phyloP scores from a whole-genome alignment of 2,797 vertebrate species.

The Neosilurus hyrtlii region DNA sequence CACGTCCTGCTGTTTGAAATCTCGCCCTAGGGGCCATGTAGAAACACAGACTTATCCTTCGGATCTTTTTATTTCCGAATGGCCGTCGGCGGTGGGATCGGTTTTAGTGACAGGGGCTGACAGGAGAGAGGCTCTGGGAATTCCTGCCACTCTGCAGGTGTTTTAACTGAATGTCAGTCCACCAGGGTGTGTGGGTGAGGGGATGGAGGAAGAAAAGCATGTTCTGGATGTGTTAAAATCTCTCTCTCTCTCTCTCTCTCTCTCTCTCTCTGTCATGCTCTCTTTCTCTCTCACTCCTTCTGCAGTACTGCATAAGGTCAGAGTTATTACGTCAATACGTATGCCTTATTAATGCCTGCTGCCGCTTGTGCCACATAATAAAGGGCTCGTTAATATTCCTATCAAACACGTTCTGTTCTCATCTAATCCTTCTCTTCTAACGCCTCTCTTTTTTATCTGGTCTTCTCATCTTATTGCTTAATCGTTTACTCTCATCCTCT shows the following conservation, averaged over 20 bases:
- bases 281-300: conserved; percentile 4
- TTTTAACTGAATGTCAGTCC: background rate
- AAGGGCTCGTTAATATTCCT: conserved; percentile 31
- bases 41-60: conserved; percentile 14
- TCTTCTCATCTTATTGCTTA: conserved; percentile 18
- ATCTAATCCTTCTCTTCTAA: conserved; percentile 3
- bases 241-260: background rate
- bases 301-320: conserved; percentile 14
- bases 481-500: background rate
- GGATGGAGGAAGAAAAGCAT: background rate
- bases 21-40: background rate
- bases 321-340: conserved; percentile 30
- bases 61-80: conserved; percentile 22
- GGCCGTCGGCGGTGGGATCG: conserved; percentile 10
- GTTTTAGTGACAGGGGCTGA: conserved; percentile 19
- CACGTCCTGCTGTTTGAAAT: background rate
- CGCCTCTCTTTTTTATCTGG: background rate
- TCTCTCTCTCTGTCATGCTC: background rate
- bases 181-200: background rate
- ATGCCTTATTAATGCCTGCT: conserved; percentile 47
- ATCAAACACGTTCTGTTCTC: conserved; percentile 19
- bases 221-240: conserved; percentile 2
- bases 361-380: conserved; percentile 35
- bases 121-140: conserved; percentile 28
- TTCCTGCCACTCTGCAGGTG: conserved; percentile 33